Conservation (phyloP, 2,797 vertebrate species). For the Tauraco hartlaubi region DNA sequence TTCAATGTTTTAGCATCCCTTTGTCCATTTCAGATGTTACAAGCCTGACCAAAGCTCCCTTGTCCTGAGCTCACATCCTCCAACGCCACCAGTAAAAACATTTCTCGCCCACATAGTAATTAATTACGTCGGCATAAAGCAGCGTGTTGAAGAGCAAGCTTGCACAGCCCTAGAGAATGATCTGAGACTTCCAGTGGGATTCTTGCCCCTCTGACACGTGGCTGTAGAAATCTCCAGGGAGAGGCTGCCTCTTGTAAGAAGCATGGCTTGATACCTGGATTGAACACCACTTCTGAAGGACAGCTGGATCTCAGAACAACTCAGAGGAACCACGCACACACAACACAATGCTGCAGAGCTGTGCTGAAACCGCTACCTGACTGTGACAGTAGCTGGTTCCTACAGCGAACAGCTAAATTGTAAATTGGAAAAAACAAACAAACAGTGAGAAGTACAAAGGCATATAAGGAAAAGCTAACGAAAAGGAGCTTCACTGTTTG, state of each 20-base stretch:
- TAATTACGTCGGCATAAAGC: too few relatives aligned
- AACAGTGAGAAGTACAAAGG: background rate
- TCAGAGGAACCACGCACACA: accelerated
- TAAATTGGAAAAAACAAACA: background rate
- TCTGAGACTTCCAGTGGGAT: background rate
- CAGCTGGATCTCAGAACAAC: background rate
- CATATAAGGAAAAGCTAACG: background rate
- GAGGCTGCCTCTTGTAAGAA: background rate
- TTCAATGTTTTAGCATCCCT: background rate
- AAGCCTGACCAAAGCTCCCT: background rate
- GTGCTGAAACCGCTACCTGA: background rate
- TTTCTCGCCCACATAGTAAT: background rate
- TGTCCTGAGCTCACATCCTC: background rate
- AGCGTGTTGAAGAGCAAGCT: background rate
- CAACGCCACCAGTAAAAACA: background rate
- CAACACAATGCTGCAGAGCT: background rate
- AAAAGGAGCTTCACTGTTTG: background rate
- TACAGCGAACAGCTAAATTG: background rate
- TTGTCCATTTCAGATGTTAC: background rate
- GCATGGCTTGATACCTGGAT: background rate
- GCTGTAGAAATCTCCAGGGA: background rate
- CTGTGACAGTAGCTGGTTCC: background rate
- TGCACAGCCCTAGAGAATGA: background rate
- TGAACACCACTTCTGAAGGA: background rate
- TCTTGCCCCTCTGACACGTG: background rate